Base-by-base conservation (phyloP, 2,888 invertebrate genomes). In the Macrostomum cliftonense region DNA sequence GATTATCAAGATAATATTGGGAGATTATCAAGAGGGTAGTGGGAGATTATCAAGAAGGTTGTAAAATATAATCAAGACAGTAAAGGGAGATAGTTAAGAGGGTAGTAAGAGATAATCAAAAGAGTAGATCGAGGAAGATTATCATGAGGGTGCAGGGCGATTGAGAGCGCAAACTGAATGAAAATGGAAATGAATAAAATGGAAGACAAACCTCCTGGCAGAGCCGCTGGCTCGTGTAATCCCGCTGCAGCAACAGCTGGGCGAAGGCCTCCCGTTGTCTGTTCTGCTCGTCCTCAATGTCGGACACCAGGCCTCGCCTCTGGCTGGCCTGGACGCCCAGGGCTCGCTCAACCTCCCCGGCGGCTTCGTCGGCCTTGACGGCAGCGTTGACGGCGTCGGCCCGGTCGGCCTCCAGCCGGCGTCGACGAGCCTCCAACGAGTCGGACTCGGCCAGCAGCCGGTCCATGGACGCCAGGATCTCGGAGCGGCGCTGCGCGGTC, bases 201-300 rank as follows among this genome's bases (percentile, higher is more conserved):
- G n/a, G n/a, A n/a, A 28, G 9, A 7, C 28, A 9, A 28, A 28
- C 28, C 60, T 69, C 67, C 19, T 53, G 53, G 4, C 55, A 57
- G 38, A 70, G 59, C n/a, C 68, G 59, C 46, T 56, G 56, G 53
- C 63, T 60, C 21, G 58, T 59, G 4, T 58, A 55, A 53, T 70
- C 70, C 49, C 62, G 62, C 55, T 63, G 61, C 42, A 62, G 46
- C 56, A 64, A 62, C 39, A 70, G 53, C 4, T 59, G 59, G 50
- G 63, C 63, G 58, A 68, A 65, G 1, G 67, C 68, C 38, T 62
- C 60, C 50, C 59, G 63, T 56, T 70, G 70, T 28, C 64, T 51
- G 37, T 56, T 48, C 47, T 67, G 67, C 65, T 69, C 55, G 1
- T 51, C 46, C 5, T 2, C 40, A 40, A 43, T 16, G 40, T 9